phyloP scores from a whole-genome alignment of 2,113 vertebrate genomes.

The Rhea americana region DNA sequence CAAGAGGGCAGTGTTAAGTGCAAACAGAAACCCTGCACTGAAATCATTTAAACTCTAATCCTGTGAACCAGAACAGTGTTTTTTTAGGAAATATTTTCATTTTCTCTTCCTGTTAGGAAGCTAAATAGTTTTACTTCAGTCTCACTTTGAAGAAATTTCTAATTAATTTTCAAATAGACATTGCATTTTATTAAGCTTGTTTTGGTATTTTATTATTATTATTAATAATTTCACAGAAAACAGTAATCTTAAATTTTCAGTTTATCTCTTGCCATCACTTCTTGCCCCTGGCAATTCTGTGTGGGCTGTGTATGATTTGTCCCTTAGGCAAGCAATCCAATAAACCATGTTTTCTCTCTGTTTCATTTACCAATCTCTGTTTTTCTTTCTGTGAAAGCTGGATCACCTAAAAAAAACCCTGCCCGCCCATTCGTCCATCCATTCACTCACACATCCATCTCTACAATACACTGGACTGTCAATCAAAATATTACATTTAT shows the following conservation, averaged over 20 bases:
- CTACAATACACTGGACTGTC: background rate
- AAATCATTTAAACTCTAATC: background rate
- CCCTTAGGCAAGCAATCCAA: background rate
- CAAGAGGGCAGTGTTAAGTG: conserved; percentile 69
- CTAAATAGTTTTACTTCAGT: background rate
- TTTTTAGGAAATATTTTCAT: conserved; percentile 26
- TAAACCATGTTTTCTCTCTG: background rate
- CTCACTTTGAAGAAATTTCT: conserved; percentile 41
- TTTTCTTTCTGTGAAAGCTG: background rate
- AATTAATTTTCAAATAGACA: conserved; percentile 37
- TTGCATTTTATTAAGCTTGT: background rate
- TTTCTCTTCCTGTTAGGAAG: background rate
- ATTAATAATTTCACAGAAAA: background rate
- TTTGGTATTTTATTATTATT: conserved; percentile 7
- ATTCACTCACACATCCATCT: background rate
- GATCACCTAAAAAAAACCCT: background rate
- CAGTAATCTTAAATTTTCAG: conserved; percentile 31
- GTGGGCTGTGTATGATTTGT: background rate
- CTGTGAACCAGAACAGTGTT: background rate
- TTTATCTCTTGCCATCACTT: conserved; percentile 16
- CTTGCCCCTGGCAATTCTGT: background rate
- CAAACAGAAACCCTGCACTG: background rate
- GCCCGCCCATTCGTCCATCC: background rate
- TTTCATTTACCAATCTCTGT: conserved; percentile 3
- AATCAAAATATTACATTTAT: background rate